Conservation (phyloP, 2,113 vertebrate genomes). For the Phoxinus phoxinus region DNA sequence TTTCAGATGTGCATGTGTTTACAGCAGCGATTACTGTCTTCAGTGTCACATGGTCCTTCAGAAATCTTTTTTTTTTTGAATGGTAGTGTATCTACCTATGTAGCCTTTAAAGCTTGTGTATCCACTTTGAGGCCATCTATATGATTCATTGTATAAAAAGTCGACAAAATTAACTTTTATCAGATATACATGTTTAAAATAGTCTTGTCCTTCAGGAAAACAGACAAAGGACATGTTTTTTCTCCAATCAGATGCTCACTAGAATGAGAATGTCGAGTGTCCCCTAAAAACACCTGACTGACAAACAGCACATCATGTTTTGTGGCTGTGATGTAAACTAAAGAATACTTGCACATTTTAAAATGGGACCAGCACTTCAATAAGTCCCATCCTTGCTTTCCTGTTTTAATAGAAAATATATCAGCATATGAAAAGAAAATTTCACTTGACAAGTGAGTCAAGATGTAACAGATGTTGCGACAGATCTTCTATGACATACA, state of each 20-base stretch:
- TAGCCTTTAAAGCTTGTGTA: too few species aligned
- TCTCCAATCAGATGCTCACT: not conserved
- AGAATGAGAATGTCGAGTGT: not conserved
- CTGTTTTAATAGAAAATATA: not conserved
- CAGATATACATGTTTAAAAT: too few species aligned
- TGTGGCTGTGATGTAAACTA: not conserved
- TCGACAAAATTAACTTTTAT: too few species aligned
- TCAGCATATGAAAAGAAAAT: not conserved
- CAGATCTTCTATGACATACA: too few species aligned
- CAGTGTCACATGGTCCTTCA: not conserved
- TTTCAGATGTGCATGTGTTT: not conserved
- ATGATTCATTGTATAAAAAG: too few species aligned
- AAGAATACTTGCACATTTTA: not conserved
- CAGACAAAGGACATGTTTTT: not conserved
- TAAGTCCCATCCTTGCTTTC: not conserved
- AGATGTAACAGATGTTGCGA: too few species aligned
- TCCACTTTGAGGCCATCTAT: too few species aligned
- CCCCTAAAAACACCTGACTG: not conserved
- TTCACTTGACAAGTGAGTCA: not conserved
- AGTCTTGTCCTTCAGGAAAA: not conserved
- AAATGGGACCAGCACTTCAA: not conserved
- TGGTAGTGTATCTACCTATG: too few species aligned
- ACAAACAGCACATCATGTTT: not conserved
- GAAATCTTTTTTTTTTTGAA: too few species aligned
- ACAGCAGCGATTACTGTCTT: not conserved